phyloP scores from a whole-genome alignment of 37 sponge, comb jelly and placozoan species.

The Geodia barretti region DNA sequence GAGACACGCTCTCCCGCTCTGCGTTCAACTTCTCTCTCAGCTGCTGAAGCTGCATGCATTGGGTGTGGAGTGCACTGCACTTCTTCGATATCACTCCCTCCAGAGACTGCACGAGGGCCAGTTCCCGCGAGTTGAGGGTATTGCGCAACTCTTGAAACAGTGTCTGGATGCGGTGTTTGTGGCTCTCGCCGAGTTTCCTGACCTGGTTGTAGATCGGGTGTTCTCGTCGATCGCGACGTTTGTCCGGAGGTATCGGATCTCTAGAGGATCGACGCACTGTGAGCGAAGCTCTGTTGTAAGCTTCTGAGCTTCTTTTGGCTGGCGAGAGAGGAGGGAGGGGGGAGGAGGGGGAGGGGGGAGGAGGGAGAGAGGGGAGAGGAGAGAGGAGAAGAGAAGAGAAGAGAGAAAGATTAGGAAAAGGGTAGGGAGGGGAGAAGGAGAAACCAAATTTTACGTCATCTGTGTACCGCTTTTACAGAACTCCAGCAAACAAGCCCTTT shows the following conservation, averaged over 20 bases:
- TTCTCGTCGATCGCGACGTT: constrained; percentile 12
- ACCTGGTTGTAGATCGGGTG: constrained; percentile 8
- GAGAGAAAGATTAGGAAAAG: neutral
- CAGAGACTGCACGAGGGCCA: constrained; percentile 1
- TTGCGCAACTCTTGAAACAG: constrained; percentile 33
- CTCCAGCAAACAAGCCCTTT: too few relatives aligned
- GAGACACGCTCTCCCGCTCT: constrained; percentile 11
- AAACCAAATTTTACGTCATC: too few relatives aligned
- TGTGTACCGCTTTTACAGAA: too few relatives aligned
- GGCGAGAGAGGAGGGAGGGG: neutral
- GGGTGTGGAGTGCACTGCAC: constrained; percentile 12
- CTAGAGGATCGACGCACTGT: neutral
- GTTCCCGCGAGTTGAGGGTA: constrained; percentile 20
- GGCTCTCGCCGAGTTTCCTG: constrained; percentile 17
- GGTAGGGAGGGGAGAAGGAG: neutral
- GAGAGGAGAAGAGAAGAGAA: neutral
- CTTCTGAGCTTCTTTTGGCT: neutral
- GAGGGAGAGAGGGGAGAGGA: neutral
- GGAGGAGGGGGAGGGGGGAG: neutral
- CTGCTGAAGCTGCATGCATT: constrained; percentile 13
- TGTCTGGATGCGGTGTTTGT: constrained; percentile 18
- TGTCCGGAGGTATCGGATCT: neutral
- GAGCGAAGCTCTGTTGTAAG: neutral
- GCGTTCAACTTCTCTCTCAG: neutral
- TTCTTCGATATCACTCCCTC: constrained; percentile 26